Conservation (phyloP, 2,113 vertebrate genomes). For the Otis tarda region DNA sequence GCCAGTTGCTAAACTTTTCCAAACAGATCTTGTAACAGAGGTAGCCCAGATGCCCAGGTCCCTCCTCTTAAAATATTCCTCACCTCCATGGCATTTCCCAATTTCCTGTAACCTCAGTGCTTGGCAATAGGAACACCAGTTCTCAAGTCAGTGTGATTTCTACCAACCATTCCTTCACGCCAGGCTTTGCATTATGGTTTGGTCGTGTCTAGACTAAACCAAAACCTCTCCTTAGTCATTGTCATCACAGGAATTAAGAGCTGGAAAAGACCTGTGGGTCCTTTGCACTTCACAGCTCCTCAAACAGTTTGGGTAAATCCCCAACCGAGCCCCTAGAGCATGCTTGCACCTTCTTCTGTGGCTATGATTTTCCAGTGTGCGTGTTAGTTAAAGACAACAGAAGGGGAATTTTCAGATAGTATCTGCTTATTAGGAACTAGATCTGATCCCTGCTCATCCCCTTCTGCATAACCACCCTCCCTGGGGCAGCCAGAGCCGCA, state of each 20-base stretch:
- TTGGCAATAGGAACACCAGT: neutral
- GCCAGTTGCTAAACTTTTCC: neutral
- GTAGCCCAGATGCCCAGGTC: neutral
- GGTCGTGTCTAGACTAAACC: neutral
- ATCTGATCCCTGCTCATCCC: neutral
- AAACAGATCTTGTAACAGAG: neutral
- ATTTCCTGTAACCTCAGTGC: neutral
- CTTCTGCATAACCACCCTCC: neutral
- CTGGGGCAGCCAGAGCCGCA: fast-evolving
- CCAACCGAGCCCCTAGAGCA: fast-evolving
- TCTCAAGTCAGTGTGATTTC: neutral
- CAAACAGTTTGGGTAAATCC: neutral
- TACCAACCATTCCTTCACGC: neutral
- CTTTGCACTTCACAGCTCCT: neutral
- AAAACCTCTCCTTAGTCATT: neutral
- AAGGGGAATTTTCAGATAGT: neutral
- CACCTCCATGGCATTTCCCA: neutral
- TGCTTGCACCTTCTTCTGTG: fast-evolving
- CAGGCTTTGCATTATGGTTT: neutral
- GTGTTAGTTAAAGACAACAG: neutral
- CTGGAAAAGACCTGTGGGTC: neutral
- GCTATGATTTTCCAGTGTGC: neutral
- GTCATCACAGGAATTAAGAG: neutral
- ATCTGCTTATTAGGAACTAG: neutral
- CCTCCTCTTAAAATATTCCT: neutral